Evolutionary conservation across 2,888 invertebrate species (phyloP), one percentile per base, ranked within the genome.

Genomic region (Myopa testacea): DNA sequence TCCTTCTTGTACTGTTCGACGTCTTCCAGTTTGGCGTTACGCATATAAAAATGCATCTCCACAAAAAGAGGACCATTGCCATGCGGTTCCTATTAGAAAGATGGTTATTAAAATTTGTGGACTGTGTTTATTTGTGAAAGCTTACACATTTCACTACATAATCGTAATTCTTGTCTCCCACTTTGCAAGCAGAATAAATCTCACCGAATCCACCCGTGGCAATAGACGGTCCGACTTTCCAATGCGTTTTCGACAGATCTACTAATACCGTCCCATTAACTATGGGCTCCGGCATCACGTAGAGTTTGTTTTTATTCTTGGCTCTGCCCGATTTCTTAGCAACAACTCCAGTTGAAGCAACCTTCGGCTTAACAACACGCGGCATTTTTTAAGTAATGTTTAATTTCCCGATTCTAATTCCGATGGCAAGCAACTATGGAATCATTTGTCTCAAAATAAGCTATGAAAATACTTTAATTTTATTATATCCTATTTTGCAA

Each of bases 181-280:
- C 89, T 76, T 91, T 92, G 88, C 93, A 93, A 63, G 96, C 96
- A 0, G 94, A 92, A 88, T 98, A 98, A 84, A 98, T 97, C 88
- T 96, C 95, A 0, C 98, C 98, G 88, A 98, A 98, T 14, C 98
- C 98, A 0, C 98, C 98, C 77, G 93, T 91, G 0, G 98, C 98
- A 79, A 98, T 96, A 0, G 97, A 94, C 16, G 93, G 92, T 0
- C 97, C 97, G 78, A 98, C 91, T 81, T 92, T 92, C 98, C 98
- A 98, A 86, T 93, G 91, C 81, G 93, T 93, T 86, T 96, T 96
- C 14, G 90, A 88, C 52, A 94, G 88, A 89, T 98, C 97, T 60
- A 91, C 92, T 60, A 98, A 90, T 75, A 96, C 89, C 88, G 95
- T 94, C 8, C 97, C 97, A 67, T 86, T 85, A 34, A 84, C 81